Evolutionary conservation across 2,113 vertebrate genomes (phyloP).

Genomic region (Chinchilla lanigera): DNA sequence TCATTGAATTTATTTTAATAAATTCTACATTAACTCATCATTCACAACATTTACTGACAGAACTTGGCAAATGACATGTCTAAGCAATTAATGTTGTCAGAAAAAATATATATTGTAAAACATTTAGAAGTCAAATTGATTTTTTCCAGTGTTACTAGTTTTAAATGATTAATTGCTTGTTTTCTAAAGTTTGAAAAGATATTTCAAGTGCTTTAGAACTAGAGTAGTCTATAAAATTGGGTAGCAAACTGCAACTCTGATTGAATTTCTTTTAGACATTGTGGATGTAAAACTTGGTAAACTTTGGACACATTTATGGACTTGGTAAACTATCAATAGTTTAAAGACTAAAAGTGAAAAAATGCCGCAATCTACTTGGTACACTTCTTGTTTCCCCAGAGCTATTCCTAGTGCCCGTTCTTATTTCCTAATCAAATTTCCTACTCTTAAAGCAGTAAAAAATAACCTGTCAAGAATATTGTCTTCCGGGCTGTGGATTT

Average conservation of each 20-base stretch:
- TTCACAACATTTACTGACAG: not conserved
- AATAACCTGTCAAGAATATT: not conserved
- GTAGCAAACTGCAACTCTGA: not conserved
- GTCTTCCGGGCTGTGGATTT: too few species aligned
- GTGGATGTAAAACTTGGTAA: not conserved
- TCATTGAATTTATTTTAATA: not conserved
- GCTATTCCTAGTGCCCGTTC: not conserved
- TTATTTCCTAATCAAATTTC: not conserved
- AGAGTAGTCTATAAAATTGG: not conserved
- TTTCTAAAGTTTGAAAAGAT: not conserved
- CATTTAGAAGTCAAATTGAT: not conserved
- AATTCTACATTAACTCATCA: not conserved
- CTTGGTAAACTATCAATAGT: constrained; percentile 21
- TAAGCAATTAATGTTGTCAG: not conserved
- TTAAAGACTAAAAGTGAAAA: constrained; percentile 28
- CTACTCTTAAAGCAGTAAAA: not conserved
- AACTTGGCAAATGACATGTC: not conserved
- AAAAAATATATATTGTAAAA: not conserved
- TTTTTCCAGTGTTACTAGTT: not conserved
- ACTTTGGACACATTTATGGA: constrained; percentile 34
- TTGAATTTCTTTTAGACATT: not conserved
- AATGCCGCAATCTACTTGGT: not conserved
- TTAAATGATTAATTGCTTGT: not conserved
- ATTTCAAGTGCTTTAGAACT: not conserved
- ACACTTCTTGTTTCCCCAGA: not conserved